phyloP scores from a whole-genome alignment of 2,113 vertebrate genomes.

The Trichomycterus rosablanca region DNA sequence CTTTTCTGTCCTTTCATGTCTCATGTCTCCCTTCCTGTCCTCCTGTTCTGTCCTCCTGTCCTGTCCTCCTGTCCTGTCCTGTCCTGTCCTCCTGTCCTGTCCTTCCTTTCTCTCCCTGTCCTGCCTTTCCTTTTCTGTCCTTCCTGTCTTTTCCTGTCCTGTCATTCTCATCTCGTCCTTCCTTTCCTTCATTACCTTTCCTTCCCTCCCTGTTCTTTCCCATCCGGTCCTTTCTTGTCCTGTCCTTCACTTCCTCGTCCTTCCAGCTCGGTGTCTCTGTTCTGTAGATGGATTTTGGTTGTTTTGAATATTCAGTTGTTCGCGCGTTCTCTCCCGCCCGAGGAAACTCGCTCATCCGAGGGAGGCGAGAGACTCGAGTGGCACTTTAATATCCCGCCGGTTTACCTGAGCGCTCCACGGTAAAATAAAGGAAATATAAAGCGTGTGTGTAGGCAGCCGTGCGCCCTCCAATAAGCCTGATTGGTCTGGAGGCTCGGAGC shows the following conservation, averaged over 20 bases:
- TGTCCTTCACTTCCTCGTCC: not conserved
- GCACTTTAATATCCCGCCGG: constrained; percentile 27
- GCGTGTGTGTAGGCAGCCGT: constrained; percentile 13
- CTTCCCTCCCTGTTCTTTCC: not conserved
- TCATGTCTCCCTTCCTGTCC: too few species aligned
- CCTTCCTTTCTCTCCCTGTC: too few species aligned
- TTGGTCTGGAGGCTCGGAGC: constrained; percentile 10
- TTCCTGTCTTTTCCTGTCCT: too few species aligned
- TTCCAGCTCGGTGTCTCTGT: constrained; percentile 17
- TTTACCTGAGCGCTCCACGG: constrained; percentile 12
- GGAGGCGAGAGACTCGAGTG: constrained; percentile 13
- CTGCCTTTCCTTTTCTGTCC: not conserved
- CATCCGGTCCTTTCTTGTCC: not conserved
- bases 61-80: too few species aligned
- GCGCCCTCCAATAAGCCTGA: constrained; percentile 27
- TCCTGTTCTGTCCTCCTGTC: too few species aligned
- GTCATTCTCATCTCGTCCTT: not conserved
- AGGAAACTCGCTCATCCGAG: constrained; percentile 9
- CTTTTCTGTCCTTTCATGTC: too few species aligned
- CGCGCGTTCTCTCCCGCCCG: constrained; percentile 3
- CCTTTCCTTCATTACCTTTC: not conserved
- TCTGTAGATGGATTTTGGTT: constrained; percentile 9
- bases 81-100: too few species aligned
- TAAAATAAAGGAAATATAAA: constrained; percentile 22
- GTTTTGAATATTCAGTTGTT: constrained; percentile 38